phyloP scores from a whole-genome alignment of 2,113 vertebrate species.

The Sinocyclocheilus anshuiensis region DNA sequence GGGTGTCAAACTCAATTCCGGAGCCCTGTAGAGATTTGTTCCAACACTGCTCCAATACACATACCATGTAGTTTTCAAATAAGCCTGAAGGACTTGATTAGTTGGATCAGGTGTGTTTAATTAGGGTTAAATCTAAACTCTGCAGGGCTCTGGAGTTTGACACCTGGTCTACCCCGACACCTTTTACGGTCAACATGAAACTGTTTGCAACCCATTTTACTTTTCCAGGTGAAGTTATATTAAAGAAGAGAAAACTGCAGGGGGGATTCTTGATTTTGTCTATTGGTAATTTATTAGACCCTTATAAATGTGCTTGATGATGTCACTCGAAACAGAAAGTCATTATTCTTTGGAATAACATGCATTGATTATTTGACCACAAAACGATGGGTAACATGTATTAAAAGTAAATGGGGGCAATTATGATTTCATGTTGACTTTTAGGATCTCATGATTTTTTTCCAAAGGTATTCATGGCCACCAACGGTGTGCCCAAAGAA shows the following conservation, averaged over 20 bases:
- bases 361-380: neutral
- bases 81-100: too few species aligned
- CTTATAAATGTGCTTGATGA: too few species aligned
- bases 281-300: neutral
- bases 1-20: too few species aligned
- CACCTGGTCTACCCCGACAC: neutral
- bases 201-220: neutral
- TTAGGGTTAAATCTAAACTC: too few species aligned
- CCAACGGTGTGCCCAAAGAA: neutral
- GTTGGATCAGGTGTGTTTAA: too few species aligned
- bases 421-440: slow-evolving; percentile 10
- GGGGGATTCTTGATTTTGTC: neutral
- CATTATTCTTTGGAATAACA: too few species aligned
- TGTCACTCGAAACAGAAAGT: neutral
- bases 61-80: too few species aligned
- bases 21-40: too few species aligned
- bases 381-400: neutral
- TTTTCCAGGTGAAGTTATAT: too few species aligned
- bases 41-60: too few species aligned
- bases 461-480: neutral
- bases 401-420: neutral
- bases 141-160: too few species aligned
- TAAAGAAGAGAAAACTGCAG: neutral
- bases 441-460: neutral
- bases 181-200: neutral